These are phyloP conservation scores for Pseudanteris insignis DNA, from an alignment of 2,888 invertebrate genomes.

Conservation along the genomic window DNA sequence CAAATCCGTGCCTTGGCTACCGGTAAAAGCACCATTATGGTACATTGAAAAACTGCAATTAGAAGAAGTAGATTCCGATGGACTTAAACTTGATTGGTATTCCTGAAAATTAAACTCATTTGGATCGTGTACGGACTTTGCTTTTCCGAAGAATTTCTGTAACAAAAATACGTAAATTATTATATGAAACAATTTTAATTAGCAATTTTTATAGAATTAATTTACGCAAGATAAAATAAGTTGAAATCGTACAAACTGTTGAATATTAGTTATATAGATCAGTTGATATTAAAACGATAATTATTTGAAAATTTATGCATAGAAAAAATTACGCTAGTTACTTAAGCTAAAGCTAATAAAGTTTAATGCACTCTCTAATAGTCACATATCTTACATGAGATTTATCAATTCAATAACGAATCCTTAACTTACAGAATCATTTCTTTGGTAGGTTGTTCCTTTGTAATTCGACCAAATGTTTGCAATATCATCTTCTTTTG, in stretches of 20 bases:
- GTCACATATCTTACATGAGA: no score
- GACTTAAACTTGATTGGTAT: slow-evolving; percentile 25
- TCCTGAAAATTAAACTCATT: slow-evolving; percentile 20
- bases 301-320: no score
- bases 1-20: slow-evolving; percentile 14
- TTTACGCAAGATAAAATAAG: no score
- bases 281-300: no score
- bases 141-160: slow-evolving; percentile 21
- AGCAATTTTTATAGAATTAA: background rate
- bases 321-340: no score
- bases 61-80: slow-evolving; percentile 31
- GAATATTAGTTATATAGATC: no score
- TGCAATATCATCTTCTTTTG: slow-evolving; percentile 26
- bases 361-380: no score
- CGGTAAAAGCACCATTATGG: slow-evolving; percentile 15
- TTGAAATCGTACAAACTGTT: no score
- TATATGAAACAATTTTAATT: background rate
- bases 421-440: slow-evolving; percentile 15
- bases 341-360: no score
- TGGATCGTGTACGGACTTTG: slow-evolving; percentile 7
- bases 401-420: background rate
- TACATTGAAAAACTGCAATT: slow-evolving; percentile 31
- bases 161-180: background rate
- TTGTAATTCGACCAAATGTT: slow-evolving; percentile 24
- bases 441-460: slow-evolving; percentile 4